phyloP scores from a whole-genome alignment of 2,113 vertebrate species.

The Chaetorhynchus papuensis region DNA sequence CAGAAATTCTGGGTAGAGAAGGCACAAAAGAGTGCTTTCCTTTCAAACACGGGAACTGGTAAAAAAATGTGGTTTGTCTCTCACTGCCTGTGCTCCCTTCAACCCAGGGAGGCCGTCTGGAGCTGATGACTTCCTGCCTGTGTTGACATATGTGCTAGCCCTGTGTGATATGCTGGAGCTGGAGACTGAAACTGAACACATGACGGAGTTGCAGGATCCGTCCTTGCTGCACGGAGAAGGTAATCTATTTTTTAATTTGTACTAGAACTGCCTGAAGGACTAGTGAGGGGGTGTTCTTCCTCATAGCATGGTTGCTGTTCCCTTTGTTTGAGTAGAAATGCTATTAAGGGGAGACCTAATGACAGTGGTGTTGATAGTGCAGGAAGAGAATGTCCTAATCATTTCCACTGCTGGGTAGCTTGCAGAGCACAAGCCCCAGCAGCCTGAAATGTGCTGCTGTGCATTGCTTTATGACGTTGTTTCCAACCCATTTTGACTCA shows the following conservation, averaged over 20 bases:
- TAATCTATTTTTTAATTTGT: constrained; percentile 24
- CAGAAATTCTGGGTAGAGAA: background rate
- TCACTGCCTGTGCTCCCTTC: background rate
- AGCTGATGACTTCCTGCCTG: constrained; percentile 94
- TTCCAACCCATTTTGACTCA: too few relatives aligned
- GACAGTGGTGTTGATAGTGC: too few relatives aligned
- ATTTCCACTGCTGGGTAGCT: too few relatives aligned
- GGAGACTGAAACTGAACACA: constrained; percentile 92
- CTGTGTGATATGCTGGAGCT: constrained; percentile 94
- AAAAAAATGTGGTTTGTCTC: background rate
- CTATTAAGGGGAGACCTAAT: too few relatives aligned
- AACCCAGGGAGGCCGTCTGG: constrained; percentile 91
- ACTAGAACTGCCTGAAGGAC: too few relatives aligned
- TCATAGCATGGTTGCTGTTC: too few relatives aligned
- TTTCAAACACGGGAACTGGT: background rate
- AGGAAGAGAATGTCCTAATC: too few relatives aligned
- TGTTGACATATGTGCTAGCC: constrained; percentile 92
- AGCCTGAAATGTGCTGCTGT: too few relatives aligned
- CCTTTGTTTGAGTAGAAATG: too few relatives aligned
- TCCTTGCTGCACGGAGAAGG: constrained; percentile 93
- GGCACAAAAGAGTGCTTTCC: background rate
- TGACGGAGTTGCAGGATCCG: constrained; percentile 96
- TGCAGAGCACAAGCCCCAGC: too few relatives aligned
- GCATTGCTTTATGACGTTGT: too few relatives aligned
- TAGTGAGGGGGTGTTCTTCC: too few relatives aligned